phyloP scores from a whole-genome alignment of 2,113 vertebrate genomes.

The Pelmatolapia mariae region DNA sequence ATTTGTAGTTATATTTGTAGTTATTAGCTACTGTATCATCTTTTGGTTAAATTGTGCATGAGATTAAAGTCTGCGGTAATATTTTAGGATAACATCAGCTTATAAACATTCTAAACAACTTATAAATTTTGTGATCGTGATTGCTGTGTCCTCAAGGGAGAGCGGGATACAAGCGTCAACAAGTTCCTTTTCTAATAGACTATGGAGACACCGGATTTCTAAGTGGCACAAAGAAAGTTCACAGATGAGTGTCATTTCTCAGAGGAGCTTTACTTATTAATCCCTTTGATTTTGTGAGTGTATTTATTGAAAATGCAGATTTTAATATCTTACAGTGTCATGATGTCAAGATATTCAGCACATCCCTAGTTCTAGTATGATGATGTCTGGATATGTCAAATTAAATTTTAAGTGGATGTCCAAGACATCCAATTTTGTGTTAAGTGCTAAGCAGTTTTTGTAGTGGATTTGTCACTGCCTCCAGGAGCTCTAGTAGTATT shows the following conservation, averaged over 20 bases:
- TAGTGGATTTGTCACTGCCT: not conserved
- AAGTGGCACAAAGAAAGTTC: constrained; percentile 7
- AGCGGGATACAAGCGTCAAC: not conserved
- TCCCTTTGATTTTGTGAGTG: constrained; percentile 5
- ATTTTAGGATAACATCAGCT: constrained; percentile 32
- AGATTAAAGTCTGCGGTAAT: constrained; percentile 36
- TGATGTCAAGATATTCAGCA: not conserved
- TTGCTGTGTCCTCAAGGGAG: constrained; percentile 22
- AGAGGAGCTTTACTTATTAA: constrained; percentile 24
- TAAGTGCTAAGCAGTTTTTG: not conserved
- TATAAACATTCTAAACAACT: constrained; percentile 17
- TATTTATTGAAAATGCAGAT: not conserved
- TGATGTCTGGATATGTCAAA: not conserved
- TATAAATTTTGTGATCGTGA: not conserved
- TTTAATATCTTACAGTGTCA: not conserved
- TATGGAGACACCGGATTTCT: not conserved
- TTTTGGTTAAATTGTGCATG: constrained; percentile 18
- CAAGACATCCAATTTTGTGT: not conserved
- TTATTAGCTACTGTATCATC: constrained; percentile 18
- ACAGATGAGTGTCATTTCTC: constrained; percentile 10
- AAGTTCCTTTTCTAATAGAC: not conserved
- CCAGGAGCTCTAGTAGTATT: not conserved
- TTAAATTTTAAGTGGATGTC: not conserved
- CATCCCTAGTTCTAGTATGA: not conserved
- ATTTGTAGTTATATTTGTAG: not conserved